These are phyloP conservation scores for Numenius phaeopus DNA, from an alignment of 2,797 vertebrate genomes.

Conservation along the genomic window DNA sequence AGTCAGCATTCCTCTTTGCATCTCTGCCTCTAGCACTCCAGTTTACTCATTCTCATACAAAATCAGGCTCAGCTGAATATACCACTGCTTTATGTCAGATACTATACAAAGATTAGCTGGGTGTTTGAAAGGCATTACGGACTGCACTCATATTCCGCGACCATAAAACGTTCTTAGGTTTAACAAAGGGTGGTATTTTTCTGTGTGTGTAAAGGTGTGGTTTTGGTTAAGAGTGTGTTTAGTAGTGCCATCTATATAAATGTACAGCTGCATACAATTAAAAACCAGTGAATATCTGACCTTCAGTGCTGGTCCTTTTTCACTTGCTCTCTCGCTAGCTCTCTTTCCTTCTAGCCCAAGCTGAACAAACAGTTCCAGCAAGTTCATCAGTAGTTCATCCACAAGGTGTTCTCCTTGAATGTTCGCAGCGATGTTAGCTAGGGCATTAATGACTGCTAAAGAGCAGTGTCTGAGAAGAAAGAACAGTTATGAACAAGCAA, in stretches of 20 bases:
- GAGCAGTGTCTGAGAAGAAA: conserved; percentile 90
- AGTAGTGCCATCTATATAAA: neutral
- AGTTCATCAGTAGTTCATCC: conserved; percentile 96
- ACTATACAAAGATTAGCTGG: too few relatives aligned
- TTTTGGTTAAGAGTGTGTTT: neutral
- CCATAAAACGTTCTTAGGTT: neutral
- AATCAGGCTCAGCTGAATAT: neutral
- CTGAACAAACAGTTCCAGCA: conserved; percentile 97
- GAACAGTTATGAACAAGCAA: neutral
- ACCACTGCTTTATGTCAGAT: neutral
- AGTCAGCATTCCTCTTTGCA: neutral
- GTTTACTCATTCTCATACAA: neutral
- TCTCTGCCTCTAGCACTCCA: neutral
- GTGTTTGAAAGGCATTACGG: neutral
- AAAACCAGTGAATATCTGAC: conserved; percentile 64
- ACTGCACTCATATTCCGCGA: neutral
- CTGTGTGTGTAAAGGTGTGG: neutral
- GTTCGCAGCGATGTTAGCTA: conserved; percentile 97
- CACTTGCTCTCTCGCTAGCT: conserved; percentile 94
- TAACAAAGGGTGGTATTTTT: fast-evolving
- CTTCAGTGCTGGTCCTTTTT: conserved; percentile 96
- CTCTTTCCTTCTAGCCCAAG: conserved; percentile 96
- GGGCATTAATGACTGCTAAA: conserved; percentile 95
- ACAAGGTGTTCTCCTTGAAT: conserved; percentile 94
- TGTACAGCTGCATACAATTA: neutral